A percentile compares a stretch with the other conserved stretches of the same genome.
Evolutionary conservation across 2,113 vertebrate genomes (phyloP).

Genomic region (Macroglossus sobrinus): DNA sequence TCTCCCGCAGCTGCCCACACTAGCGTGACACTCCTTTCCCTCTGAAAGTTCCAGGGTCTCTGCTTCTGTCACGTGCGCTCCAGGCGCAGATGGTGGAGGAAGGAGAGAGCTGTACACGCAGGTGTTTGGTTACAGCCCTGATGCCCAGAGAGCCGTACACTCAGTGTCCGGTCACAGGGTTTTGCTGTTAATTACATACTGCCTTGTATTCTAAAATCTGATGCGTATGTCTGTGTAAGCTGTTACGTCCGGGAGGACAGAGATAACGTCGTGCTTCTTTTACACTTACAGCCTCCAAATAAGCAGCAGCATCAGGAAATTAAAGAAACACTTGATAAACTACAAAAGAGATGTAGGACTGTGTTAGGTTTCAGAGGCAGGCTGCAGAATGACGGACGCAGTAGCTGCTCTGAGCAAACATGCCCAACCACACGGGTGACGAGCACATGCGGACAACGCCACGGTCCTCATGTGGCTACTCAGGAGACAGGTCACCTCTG

Average conservation of each 20-base stretch:
- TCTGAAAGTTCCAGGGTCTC: neutral
- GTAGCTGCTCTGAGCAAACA: neutral
- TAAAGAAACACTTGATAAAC: neutral
- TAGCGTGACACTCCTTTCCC: neutral
- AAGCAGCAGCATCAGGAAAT: neutral
- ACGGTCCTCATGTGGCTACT: too few species aligned
- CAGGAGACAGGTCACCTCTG: neutral
- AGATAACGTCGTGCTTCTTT: neutral
- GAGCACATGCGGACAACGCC: neutral
- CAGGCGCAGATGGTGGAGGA: constrained; percentile 1
- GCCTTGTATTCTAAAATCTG: neutral
- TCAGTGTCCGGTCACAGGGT: fast-evolving
- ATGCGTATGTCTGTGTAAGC: neutral
- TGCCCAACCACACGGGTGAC: neutral
- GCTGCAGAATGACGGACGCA: neutral
- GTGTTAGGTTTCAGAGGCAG: neutral
- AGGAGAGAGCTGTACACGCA: too few species aligned
- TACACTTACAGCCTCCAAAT: neutral
- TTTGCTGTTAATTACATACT: neutral
- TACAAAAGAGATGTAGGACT: neutral
- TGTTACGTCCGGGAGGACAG: neutral
- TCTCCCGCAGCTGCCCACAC: neutral
- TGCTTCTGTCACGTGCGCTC: neutral
- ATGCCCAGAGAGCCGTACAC: fast-evolving
- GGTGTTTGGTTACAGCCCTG: too few species aligned